A percentile compares a stretch with the other conserved stretches of the same genome.
phyloP scores from a whole-genome alignment of 2,888 invertebrate genomes.

The Desoria tigrina region DNA sequence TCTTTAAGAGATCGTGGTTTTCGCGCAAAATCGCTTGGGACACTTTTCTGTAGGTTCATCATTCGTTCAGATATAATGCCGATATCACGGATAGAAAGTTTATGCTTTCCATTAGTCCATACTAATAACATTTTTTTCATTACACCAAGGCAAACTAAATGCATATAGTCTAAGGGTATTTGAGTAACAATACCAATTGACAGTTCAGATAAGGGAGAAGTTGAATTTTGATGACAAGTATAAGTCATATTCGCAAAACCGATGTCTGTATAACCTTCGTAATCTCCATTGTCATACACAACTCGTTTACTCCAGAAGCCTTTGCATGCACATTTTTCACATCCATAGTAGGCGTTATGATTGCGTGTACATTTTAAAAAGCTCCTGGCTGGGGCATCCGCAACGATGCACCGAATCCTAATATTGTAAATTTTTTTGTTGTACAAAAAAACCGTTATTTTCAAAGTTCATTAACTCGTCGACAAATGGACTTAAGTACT shows the following conservation, averaged over 20 bases:
- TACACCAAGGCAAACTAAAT: too few relatives aligned
- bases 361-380: conserved; percentile 26
- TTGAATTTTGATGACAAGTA: conserved; percentile 12
- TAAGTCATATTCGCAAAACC: conserved; percentile 3
- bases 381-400: conserved; percentile 38
- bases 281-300: background rate
- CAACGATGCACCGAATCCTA: conserved; percentile 13
- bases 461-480: too few relatives aligned
- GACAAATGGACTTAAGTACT: too few relatives aligned
- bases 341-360: conserved; percentile 31
- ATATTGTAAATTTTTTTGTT: too few relatives aligned
- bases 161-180: conserved; percentile 34
- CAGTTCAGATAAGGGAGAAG: conserved; percentile 10
- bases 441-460: too few relatives aligned
- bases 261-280: background rate
- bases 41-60: too few relatives aligned
- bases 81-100: background rate
- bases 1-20: conserved; percentile 26
- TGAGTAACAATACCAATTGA: conserved; percentile 19
- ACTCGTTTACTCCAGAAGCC: conserved; percentile 30
- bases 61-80: background rate
- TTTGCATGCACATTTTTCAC: conserved; percentile 25
- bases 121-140: background rate
- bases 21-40: too few relatives aligned
- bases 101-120: conserved; percentile 1